Evolutionary conservation across 92 coral and sea anemone genomes (phyloP).

Genomic region (Virgularia gustaviana): DNA sequence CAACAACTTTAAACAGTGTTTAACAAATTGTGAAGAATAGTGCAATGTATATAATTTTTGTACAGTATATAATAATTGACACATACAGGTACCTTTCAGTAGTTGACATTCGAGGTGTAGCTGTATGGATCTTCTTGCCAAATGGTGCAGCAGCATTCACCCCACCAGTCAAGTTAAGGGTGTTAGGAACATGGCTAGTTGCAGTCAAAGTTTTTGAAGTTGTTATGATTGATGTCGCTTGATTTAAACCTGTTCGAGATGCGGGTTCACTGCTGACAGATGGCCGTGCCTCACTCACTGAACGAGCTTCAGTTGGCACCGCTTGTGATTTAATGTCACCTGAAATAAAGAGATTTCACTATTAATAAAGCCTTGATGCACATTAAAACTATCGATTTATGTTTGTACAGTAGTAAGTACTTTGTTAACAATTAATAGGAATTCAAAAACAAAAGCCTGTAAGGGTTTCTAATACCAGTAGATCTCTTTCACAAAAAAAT

Average conservation of each 20-base stretch:
- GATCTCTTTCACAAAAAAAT: too few species aligned
- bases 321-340: constrained; percentile 41
- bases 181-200: constrained; percentile 1
- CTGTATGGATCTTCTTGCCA: constrained; percentile 16
- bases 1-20: too few species aligned
- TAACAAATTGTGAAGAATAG: too few species aligned
- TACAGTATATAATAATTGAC: too few species aligned
- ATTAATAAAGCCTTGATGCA: too few species aligned
- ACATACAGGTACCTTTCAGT: constrained; percentile 9
- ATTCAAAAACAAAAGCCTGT: too few species aligned
- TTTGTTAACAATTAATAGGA: too few species aligned
- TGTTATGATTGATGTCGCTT: constrained; percentile 13
- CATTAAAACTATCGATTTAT: too few species aligned
- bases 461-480: too few species aligned
- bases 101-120: constrained; percentile 17
- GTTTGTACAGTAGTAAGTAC: too few species aligned
- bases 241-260: constrained; percentile 4
- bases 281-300: constrained; percentile 29
- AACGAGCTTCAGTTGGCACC: constrained; percentile 34
- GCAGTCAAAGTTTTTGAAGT: constrained; percentile 2
- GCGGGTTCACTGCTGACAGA: constrained; percentile 15
- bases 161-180: constrained; percentile 20
- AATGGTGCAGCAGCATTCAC: constrained; percentile 1
- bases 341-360: too few species aligned
- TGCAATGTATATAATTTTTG: too few species aligned